Evolutionary conservation across 2,113 vertebrate species (phyloP).

Genomic region (Phyllostomus discolor): DNA sequence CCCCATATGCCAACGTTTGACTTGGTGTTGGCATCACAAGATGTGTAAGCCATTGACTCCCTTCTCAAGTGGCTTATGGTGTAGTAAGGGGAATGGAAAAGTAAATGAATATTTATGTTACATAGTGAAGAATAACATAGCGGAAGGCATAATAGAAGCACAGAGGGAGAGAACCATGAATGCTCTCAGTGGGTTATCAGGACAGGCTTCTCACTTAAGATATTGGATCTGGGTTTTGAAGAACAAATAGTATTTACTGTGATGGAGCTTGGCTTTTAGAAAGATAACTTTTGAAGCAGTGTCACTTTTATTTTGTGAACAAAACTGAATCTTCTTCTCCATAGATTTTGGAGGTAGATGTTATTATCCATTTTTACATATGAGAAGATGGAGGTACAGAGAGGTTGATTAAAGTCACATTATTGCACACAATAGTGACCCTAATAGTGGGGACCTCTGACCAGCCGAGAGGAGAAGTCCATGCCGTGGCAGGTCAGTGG

Average conservation of each 20-base stretch:
- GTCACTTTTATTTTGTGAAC: neutral
- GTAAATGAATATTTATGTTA: neutral
- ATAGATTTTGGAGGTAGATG: neutral
- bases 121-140: neutral
- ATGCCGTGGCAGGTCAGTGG: no score
- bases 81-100: neutral
- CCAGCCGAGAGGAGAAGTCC: neutral
- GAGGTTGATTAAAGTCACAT: neutral
- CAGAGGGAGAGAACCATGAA: neutral
- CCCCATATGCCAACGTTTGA: neutral
- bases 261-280: neutral
- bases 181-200: neutral
- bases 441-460: neutral
- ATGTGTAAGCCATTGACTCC: neutral
- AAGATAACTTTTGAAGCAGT: neutral
- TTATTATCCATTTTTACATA: neutral
- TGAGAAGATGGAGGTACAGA: neutral
- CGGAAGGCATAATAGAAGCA: neutral
- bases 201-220: neutral
- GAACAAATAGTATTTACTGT: neutral
- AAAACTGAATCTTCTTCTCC: neutral
- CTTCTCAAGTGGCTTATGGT: neutral
- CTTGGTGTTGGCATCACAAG: neutral
- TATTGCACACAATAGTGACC: neutral
- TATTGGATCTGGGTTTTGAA: neutral